A percentile compares a stretch with the other conserved stretches of the same genome.
These are phyloP conservation scores for Cecidostiba fungosa DNA, from an alignment of 2,888 invertebrate species.

Conservation along the genomic window DNA sequence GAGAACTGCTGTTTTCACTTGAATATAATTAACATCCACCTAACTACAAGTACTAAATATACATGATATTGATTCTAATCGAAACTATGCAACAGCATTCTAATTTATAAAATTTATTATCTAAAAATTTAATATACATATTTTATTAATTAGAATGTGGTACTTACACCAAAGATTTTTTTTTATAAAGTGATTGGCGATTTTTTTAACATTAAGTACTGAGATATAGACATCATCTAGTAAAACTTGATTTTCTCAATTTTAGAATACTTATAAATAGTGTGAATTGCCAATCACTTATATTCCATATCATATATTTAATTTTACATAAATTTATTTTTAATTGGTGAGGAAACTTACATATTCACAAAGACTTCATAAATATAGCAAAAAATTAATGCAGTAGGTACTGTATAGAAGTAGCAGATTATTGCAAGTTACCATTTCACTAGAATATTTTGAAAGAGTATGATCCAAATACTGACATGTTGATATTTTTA, in stretches of 20 bases:
- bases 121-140: not conserved
- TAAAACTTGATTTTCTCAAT: not conserved
- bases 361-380: conserved; percentile 72
- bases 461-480: not conserved
- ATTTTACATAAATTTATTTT: conserved; percentile 69
- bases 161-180: not conserved
- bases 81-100: not conserved
- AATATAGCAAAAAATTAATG: conserved; percentile 52
- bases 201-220: not conserved
- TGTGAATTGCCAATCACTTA: conserved; percentile 58
- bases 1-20: conserved; percentile 38
- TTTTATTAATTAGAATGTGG: conserved; percentile 35
- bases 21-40: conserved; percentile 44
- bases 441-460: not conserved
- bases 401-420: conserved; percentile 18
- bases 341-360: conserved; percentile 78
- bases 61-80: conserved; percentile 21
- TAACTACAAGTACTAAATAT: conserved; percentile 41
- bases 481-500: not conserved
- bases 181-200: conserved; percentile 40
- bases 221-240: no score
- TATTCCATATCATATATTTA: conserved; percentile 52
- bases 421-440: not conserved
- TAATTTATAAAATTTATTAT: conserved; percentile 30
- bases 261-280: not conserved